Evolutionary conservation across 2,113 vertebrate species (phyloP), one percentile per base, ranked within the genome.

Genomic region (Nymphicus hollandicus): DNA sequence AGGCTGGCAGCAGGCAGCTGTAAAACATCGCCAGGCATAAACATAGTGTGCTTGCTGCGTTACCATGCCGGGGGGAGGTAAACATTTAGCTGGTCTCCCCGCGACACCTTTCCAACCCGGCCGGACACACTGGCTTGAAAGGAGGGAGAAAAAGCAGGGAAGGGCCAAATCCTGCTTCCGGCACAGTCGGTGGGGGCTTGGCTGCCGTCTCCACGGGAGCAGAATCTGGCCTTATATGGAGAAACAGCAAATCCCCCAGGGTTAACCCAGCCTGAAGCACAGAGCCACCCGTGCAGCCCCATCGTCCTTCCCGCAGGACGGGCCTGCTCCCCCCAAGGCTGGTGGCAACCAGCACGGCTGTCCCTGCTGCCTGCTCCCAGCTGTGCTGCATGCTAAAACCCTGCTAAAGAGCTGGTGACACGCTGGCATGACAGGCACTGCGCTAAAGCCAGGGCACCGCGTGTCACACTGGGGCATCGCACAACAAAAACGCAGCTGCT

Each of bases 151-250:
- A 94, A 79, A 76, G 43, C 90, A 85, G 66, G 29, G 74, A 85
- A 91, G 47, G 64, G 77, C 80, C 72, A 82, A 83, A 77, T 92
- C 41, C 53, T 53, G 53, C 74, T 39, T 12, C 31, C 2, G 0
- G 89, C 10, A 2, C 61, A 35, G n/a, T 55, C 3, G 1, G 58
- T 70, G 79, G 85, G 85, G 88, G 68, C 55, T 96, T 94, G 95
- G 93, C 94, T 81, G 64, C n/a, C 20, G 0, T 72, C 49, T 37
- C 89, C 66, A 39, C 2, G 5, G 79, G 37, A 93, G 53, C 61
- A 93, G 66, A 96, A 85, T 29, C 89, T 6, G 6, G 39, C 94
- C 91, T 95, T 97, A 93, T 96, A 96, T 76, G 95, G 95, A 84
- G 43, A 95, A 78, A 70, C 44, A 84, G 61, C 77, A 84, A 93